A percentile compares a stretch with the other conserved stretches of the same genome.
These are phyloP conservation scores for Rissa tridactyla DNA, from an alignment of 2,113 vertebrate species.

Conservation along the genomic window DNA sequence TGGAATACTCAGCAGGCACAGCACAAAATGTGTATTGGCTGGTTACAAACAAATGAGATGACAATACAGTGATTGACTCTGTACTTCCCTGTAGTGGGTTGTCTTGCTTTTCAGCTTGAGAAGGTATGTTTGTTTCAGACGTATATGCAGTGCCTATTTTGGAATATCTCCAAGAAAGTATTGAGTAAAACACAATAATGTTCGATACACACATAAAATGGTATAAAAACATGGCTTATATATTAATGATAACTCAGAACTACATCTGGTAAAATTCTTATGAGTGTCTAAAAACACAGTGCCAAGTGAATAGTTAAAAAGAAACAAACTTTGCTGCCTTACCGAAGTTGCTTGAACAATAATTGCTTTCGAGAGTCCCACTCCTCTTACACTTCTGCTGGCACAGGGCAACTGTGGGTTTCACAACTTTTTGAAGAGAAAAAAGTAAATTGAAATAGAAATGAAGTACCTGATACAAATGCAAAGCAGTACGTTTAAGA, in stretches of 20 bases:
- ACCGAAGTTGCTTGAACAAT: constrained; percentile 97
- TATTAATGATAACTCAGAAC: background rate
- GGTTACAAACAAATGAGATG: constrained; percentile 35
- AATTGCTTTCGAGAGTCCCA: constrained; percentile 90
- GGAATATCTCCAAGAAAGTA: constrained; percentile 67
- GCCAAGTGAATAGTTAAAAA: constrained; percentile 11
- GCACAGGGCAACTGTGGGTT: constrained; percentile 89
- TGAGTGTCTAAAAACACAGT: constrained; percentile 6
- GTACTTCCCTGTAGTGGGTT: constrained; percentile 64
- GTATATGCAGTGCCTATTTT: constrained; percentile 45
- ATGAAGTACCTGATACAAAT: background rate
- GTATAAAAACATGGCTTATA: constrained; percentile 30
- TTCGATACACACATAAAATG: constrained; percentile 10
- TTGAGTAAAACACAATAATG: constrained; percentile 57
- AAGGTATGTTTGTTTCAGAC: constrained; percentile 44
- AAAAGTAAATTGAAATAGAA: background rate
- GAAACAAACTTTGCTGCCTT: constrained; percentile 66
- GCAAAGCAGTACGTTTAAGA: background rate
- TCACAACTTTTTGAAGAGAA: constrained; percentile 77
- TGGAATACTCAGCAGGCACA: background rate
- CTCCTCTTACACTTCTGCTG: constrained; percentile 90
- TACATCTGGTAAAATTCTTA: background rate
- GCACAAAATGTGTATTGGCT: constrained; percentile 27
- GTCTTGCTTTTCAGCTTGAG: constrained; percentile 63
- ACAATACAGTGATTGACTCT: constrained; percentile 51